phyloP scores from a whole-genome alignment of 2,113 vertebrate genomes.

The Phalacrocorax aristotelis region DNA sequence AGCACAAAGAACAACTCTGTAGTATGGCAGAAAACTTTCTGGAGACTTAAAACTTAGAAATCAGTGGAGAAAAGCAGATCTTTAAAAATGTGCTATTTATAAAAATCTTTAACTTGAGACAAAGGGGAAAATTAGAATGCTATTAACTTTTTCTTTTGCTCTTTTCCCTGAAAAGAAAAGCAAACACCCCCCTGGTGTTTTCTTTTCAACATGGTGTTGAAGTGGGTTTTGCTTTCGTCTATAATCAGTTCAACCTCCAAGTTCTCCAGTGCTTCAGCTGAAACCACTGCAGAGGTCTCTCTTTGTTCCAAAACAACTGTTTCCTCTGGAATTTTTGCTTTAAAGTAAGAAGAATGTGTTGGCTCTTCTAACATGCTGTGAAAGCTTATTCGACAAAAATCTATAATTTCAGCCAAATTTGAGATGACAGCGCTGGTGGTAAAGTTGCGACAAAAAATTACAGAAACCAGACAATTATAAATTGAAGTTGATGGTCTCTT shows the following conservation, averaged over 20 bases:
- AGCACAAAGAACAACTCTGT: background rate
- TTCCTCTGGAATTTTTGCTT: constrained; percentile 39
- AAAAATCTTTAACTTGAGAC: constrained; percentile 26
- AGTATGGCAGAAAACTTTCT: background rate
- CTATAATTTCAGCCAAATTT: constrained; percentile 17
- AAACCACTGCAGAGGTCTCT: background rate
- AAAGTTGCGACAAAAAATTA: background rate
- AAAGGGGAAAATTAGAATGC: constrained; percentile 27
- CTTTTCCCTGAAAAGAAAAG: background rate
- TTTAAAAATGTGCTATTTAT: constrained; percentile 34
- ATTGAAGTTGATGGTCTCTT: background rate
- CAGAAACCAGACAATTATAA: background rate
- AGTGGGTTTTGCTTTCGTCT: constrained; percentile 39
- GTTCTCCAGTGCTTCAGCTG: background rate
- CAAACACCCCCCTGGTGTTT: background rate
- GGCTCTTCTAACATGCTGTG: background rate
- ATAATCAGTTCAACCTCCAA: constrained; percentile 1
- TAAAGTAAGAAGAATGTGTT: constrained; percentile 24
- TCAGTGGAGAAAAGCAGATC: background rate
- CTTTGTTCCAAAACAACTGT: constrained; percentile 20
- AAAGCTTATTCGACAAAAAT: constrained; percentile 22
- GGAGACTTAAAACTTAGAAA: background rate
- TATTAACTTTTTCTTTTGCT: background rate
- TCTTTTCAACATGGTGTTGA: constrained; percentile 41
- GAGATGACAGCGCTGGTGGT: background rate